A percentile compares a stretch with the other conserved stretches of the same genome.
Evolutionary conservation across 2,113 vertebrate species (phyloP).

Genomic region (Microcebus tavaratra): DNA sequence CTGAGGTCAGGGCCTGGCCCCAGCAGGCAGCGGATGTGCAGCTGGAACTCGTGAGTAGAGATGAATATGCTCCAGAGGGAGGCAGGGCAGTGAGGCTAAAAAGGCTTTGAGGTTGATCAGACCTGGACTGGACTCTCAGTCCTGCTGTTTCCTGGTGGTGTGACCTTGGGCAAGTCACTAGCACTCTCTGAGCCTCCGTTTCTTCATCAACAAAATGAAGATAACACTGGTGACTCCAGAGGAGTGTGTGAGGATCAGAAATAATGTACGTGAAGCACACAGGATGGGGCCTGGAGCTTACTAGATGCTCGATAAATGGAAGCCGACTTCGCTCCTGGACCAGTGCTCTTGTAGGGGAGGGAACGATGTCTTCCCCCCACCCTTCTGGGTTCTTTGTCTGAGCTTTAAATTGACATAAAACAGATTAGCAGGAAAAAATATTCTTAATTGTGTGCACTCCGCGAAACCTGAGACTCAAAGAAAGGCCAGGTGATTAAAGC

Average conservation of each 20-base stretch:
- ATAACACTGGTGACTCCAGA: neutral
- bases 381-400: neutral
- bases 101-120: neutral
- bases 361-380: neutral
- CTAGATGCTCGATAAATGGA: neutral
- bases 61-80: neutral
- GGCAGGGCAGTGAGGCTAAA: neutral
- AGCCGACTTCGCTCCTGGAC: neutral
- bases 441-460: neutral
- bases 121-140: neutral
- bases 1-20: neutral
- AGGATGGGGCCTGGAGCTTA: neutral
- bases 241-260: neutral
- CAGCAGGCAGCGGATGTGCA: neutral
- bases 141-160: neutral
- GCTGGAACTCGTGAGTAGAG: neutral
- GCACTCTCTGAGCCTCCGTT: neutral
- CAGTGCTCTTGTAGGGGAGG: neutral
- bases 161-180: neutral
- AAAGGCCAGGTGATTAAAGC: neutral
- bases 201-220: neutral
- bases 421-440: neutral
- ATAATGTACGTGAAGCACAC: accelerated
- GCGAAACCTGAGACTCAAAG: neutral
- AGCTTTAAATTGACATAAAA: neutral